Evolutionary conservation across 2,797 vertebrate genomes (phyloP).

Genomic region (Sternarchorhynchus goeldii): DNA sequence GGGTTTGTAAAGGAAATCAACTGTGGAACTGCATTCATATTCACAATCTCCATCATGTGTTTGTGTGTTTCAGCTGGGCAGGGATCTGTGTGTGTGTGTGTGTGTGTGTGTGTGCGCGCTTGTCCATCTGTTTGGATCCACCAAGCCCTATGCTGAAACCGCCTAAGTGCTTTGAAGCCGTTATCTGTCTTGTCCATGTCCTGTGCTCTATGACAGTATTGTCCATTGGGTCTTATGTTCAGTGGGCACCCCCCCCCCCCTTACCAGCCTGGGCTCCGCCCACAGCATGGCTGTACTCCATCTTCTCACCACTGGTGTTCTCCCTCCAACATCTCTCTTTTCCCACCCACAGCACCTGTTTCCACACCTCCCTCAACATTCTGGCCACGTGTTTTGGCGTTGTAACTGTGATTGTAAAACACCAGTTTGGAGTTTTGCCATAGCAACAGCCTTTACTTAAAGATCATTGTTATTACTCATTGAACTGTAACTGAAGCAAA

Average conservation of each 20-base stretch:
- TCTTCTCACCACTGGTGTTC: slow-evolving; percentile 25
- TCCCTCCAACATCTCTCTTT: slow-evolving; percentile 7
- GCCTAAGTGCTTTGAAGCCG: slow-evolving; percentile 43
- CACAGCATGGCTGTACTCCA: neutral
- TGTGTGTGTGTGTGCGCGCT: neutral
- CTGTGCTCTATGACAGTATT: slow-evolving; percentile 27
- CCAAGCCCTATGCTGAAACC: slow-evolving; percentile 15
- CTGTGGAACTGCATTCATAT: slow-evolving; percentile 33
- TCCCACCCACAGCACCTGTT: slow-evolving; percentile 3
- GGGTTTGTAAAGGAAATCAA: slow-evolving; percentile 27
- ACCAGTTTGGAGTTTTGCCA: slow-evolving; percentile 6
- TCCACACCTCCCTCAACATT: neutral
- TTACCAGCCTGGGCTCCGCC: neutral
- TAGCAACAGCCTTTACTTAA: slow-evolving; percentile 31
- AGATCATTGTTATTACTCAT: slow-evolving; percentile 13
- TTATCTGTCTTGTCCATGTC: slow-evolving; percentile 26
- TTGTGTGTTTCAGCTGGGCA: slow-evolving; percentile 18
- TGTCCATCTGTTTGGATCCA: neutral
- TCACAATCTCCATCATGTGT: neutral
- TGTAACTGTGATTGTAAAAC: slow-evolving; percentile 36
- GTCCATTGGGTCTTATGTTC: neutral
- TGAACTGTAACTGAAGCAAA: slow-evolving; percentile 3
- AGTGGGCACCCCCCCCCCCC: slow-evolving; percentile 2
- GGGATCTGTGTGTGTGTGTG: slow-evolving; percentile 22
- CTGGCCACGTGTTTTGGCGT: slow-evolving; percentile 2